These are phyloP conservation scores for Cassiopea andromeda DNA, from an alignment of 30 jellyfish, hydroid and myxozoan species.

Conservation along the genomic window DNA sequence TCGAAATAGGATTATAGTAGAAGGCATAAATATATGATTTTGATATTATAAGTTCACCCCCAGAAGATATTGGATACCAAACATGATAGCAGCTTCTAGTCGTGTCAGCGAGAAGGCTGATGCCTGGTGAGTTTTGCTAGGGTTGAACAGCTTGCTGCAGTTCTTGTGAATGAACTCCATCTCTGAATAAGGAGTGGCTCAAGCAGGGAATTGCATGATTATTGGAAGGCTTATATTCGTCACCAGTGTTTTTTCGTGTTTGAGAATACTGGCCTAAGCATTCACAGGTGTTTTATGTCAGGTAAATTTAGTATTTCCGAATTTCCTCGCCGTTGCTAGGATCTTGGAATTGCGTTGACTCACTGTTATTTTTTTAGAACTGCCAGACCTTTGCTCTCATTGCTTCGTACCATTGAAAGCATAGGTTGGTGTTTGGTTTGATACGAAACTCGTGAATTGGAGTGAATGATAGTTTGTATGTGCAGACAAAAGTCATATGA, in stretches of 20 bases:
- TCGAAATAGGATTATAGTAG: background rate
- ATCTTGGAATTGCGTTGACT: background rate
- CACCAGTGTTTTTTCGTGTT: too few species aligned
- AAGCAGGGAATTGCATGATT: too few species aligned
- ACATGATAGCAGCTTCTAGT: background rate
- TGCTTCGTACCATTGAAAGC: background rate
- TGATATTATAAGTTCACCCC: background rate
- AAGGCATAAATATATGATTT: background rate
- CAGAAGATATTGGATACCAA: background rate
- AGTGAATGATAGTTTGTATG: background rate
- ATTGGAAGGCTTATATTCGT: too few species aligned
- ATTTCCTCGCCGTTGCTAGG: too few species aligned
- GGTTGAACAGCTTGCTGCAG: too few species aligned
- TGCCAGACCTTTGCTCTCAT: background rate
- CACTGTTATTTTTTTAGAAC: background rate
- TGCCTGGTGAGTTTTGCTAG: too few species aligned
- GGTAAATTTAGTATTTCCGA: too few species aligned
- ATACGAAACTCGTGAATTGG: background rate
- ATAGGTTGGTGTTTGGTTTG: background rate
- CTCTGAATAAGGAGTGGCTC: too few species aligned
- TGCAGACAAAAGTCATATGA: background rate
- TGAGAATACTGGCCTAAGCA: too few species aligned
- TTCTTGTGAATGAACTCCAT: too few species aligned
- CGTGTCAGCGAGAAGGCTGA: too few species aligned
- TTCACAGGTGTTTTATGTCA: too few species aligned